Base-by-base conservation (phyloP, 53 echinoderm and acorn worm species). In the Luidia sarsii region DNA sequence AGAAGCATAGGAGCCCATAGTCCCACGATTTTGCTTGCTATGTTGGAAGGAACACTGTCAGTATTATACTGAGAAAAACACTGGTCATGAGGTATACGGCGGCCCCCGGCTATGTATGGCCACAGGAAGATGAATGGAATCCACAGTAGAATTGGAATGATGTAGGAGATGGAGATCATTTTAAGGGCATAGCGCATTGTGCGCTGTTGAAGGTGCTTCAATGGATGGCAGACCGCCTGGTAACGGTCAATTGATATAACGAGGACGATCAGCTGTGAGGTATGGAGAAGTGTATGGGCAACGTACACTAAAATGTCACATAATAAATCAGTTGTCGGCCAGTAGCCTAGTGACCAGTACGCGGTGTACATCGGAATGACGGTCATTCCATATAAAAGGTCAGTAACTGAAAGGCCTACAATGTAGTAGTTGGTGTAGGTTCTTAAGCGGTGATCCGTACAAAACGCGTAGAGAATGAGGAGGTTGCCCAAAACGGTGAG, bases 401-500 rank as follows among this genome's bases (percentile, higher is more conserved):
- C 87, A 2, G 81, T 20, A 5, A 87, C 14, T 9, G 87, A 82
- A 14, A 87, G 73, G 24, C 82, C 72, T 15, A 87, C 18, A 29
- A 87, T 72, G 79, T 81, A 87, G 48, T 87, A 87, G 53, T 87
- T 87, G 61, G 71, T 73, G 82, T 87, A 87, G 24, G 72, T 82
- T 4, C 73, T 82, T 29, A 87, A 60, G 18, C 71, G 61, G 25
- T 39, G 63, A 20, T 71, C 82, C 8, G 48, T 72, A 32, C 48
- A 54, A 36, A 73, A 87, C 8, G 82, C 72, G 39, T 60, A 63
- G 30, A 87, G 21, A 0, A 87, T 80, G 1, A 87, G 13, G 9
- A 87, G 56, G 59, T 87, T 87, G 16, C 82, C 87, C 27, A 82
- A 13, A 3, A 89, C 64, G 16, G 89, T 89, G 19, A 84, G 11